Base-by-base conservation (phyloP, 2,888 invertebrate genomes). In the Cryptus viduatorius region DNA sequence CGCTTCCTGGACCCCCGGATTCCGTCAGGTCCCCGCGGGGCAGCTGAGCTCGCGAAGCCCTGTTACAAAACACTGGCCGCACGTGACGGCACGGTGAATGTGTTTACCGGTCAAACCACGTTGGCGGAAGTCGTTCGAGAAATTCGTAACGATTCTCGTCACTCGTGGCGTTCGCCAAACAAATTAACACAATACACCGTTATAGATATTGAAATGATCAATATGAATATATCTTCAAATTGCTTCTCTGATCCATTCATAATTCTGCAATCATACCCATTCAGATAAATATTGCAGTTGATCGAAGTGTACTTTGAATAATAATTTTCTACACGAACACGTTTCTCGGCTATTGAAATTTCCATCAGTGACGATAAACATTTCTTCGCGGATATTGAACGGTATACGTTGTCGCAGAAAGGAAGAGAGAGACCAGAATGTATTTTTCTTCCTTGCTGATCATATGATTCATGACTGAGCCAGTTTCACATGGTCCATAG, bases 381-480 rank as follows among this genome's bases (percentile, higher is more conserved):
- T 83, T 61, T 53, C 16, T 7, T 24, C 59, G 16, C 46, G 10
- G 31, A 64, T 59, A 78, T 67, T 71, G 61, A 81, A 73, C 71
- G 72, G 67, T 44, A 16, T 44, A 44, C 46, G 65, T 80, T 89
- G 91, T 90, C 90, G 87, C 87, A 88, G 86, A 64, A 76, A 50
- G 53, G 48, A 29, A n/a, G 5, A 24, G 37, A 37, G 48, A 12
- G 19, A 53, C n/a, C 65, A 59, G 37, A 48, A 29, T 59, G 31
- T 85, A 86, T 87, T 83, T 86, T 87, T 88, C 86, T 88, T 91
- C 65, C 16, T 87, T 87, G 87, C 81, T 86, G 78, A 85, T 85
- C 84, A 81, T 89, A 91, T 92, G 92, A 92, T 92, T 92, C 92
- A 92, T 93, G 91, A 89, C 89, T 87, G 89, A 89, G 87, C 86